These are phyloP conservation scores for Phorcus lineatus DNA, from an alignment of 2,888 invertebrate species.

Conservation along the genomic window DNA sequence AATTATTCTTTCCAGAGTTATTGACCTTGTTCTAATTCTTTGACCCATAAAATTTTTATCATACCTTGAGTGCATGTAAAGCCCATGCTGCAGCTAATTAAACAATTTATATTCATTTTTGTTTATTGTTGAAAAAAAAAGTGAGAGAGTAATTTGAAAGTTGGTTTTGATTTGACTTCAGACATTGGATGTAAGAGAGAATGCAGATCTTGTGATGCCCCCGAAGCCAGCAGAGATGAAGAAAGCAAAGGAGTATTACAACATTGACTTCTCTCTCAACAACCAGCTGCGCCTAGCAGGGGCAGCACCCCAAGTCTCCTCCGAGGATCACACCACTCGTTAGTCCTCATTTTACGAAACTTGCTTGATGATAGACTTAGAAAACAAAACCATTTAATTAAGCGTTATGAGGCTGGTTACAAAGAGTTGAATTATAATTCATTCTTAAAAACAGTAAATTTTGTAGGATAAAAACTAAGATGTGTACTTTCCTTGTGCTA, in stretches of 20 bases:
- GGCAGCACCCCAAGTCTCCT: conserved; percentile 80
- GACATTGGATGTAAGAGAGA: conserved; percentile 91
- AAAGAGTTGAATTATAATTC: too few relatives aligned
- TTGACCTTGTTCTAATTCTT: too few relatives aligned
- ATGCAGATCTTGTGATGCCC: conserved; percentile 96
- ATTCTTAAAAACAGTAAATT: too few relatives aligned
- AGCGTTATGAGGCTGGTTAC: too few relatives aligned
- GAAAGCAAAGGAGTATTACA: conserved; percentile 87
- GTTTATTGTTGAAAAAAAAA: not conserved
- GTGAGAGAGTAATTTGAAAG: too few relatives aligned
- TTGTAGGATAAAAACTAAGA: too few relatives aligned
- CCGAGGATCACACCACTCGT: conserved; percentile 62
- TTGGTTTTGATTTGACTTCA: conserved; percentile 41
- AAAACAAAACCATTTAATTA: too few relatives aligned
- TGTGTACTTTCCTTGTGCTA: too few relatives aligned
- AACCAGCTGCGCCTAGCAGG: conserved; percentile 94
- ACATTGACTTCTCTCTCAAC: conserved; percentile 98
- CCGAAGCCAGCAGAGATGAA: conserved; percentile 91
- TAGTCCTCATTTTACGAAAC: conserved; percentile 25
- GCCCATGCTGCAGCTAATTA: not conserved
- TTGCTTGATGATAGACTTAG: too few relatives aligned
- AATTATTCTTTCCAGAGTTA: too few relatives aligned
- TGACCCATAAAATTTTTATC: too few relatives aligned
- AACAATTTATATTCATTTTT: not conserved
- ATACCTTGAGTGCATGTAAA: too few relatives aligned